Evolutionary conservation across 2,113 vertebrate species (phyloP).

Genomic region (Xenopus tropicalis): DNA sequence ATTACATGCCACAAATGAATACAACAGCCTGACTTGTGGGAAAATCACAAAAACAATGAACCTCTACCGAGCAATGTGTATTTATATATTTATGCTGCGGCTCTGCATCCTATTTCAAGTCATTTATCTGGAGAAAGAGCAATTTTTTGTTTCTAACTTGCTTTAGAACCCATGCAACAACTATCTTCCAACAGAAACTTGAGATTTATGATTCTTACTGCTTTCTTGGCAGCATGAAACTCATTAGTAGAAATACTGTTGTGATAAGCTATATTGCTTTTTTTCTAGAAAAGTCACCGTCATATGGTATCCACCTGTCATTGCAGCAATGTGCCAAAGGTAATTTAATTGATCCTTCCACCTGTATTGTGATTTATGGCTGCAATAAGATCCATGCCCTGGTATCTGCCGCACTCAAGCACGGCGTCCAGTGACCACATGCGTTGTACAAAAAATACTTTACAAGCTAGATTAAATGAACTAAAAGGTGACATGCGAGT

Average conservation of each 20-base stretch:
- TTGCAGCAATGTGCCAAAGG: background rate
- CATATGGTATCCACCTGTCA: slow-evolving; percentile 3
- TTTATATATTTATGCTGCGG: background rate
- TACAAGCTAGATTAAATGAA: too few relatives aligned
- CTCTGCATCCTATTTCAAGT: slow-evolving; percentile 13
- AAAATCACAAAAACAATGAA: slow-evolving; percentile 38
- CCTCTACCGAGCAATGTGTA: background rate
- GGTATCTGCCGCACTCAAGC: background rate
- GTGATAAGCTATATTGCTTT: background rate
- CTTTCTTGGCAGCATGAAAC: background rate
- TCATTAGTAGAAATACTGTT: slow-evolving; percentile 9
- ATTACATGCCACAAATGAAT: slow-evolving; percentile 44
- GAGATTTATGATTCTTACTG: background rate
- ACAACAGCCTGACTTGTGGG: slow-evolving; percentile 45
- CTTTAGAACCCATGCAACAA: background rate
- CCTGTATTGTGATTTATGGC: background rate
- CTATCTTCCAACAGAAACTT: background rate
- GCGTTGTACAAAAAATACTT: too few relatives aligned
- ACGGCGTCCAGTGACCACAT: too few relatives aligned
- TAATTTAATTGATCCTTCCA: background rate
- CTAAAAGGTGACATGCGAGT: too few relatives aligned
- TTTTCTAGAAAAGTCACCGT: background rate
- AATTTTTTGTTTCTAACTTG: background rate
- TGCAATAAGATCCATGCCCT: background rate
- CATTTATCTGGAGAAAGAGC: background rate